Conservation (phyloP, 2,113 vertebrate species). For the Dendrocopos noguchii region DNA sequence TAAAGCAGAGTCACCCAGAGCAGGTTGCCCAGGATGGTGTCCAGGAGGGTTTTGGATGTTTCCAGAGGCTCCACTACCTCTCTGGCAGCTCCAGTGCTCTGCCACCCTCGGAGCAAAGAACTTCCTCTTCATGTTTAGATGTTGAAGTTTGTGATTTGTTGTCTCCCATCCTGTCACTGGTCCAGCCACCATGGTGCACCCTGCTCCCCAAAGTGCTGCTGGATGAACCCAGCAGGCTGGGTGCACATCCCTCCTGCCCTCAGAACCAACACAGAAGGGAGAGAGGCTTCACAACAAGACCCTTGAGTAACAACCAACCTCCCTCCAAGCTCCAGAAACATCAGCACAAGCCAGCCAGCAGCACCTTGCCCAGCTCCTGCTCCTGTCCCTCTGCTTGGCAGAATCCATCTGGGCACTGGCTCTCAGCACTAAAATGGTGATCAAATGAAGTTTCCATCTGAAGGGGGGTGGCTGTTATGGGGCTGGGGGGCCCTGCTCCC, state of each 20-base stretch:
- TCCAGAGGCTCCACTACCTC: no score
- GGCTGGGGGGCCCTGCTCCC: conserved; percentile 15
- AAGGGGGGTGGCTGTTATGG: neutral
- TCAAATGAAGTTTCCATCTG: conserved; percentile 23
- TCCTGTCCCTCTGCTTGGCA: neutral
- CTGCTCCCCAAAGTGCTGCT: neutral
- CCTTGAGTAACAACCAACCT: neutral
- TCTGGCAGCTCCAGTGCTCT: no score
- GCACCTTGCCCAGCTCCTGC: neutral
- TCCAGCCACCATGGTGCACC: neutral
- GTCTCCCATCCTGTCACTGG: no score
- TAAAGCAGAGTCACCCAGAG: no score
- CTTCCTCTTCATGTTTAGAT: no score
- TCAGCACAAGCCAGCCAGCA: neutral
- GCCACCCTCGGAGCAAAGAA: no score
- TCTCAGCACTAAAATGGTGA: neutral
- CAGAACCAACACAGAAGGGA: neutral
- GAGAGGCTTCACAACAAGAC: neutral
- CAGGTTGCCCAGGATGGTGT: no score
- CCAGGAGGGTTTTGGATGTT: no score
- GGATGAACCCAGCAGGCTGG: accelerated
- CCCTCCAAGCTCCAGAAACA: neutral
- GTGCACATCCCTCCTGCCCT: neutral
- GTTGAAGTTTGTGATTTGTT: no score
- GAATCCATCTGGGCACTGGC: neutral